Evolutionary conservation across 1,140 invertebrate genomes (phyloP).

Genomic region (Mercenaria mercenaria): DNA sequence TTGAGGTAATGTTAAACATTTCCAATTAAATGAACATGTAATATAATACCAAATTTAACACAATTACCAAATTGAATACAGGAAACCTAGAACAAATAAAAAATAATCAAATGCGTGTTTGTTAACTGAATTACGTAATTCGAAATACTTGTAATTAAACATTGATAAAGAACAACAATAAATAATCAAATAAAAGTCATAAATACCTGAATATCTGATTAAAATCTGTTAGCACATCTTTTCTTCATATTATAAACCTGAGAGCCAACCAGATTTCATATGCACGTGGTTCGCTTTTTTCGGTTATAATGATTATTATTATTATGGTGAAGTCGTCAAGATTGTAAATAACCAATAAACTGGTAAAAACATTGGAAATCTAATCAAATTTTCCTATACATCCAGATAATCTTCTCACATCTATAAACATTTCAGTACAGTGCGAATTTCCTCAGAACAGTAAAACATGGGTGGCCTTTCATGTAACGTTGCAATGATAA

Average conservation of each 20-base stretch:
- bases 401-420: background rate
- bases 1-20: background rate
- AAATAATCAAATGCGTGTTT: no score
- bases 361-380: background rate
- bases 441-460: background rate
- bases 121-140: background rate
- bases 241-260: background rate
- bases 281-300: background rate
- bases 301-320: constrained; percentile 11
- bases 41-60: background rate
- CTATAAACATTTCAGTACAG: constrained; percentile 16
- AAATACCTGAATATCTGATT: background rate
- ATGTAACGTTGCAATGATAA: constrained; percentile 1
- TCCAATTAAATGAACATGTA: background rate
- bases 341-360: constrained; percentile 5
- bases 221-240: background rate
- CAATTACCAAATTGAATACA: background rate
- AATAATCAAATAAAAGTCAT: background rate
- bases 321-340: background rate
- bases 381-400: background rate
- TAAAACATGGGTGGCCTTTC: constrained; percentile 38
- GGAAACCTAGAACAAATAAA: background rate
- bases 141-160: no score
- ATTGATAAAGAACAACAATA: background rate
- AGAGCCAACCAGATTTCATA: background rate